Conservation (phyloP, 2,113 vertebrate genomes). For the Acinonyx jubatus region DNA sequence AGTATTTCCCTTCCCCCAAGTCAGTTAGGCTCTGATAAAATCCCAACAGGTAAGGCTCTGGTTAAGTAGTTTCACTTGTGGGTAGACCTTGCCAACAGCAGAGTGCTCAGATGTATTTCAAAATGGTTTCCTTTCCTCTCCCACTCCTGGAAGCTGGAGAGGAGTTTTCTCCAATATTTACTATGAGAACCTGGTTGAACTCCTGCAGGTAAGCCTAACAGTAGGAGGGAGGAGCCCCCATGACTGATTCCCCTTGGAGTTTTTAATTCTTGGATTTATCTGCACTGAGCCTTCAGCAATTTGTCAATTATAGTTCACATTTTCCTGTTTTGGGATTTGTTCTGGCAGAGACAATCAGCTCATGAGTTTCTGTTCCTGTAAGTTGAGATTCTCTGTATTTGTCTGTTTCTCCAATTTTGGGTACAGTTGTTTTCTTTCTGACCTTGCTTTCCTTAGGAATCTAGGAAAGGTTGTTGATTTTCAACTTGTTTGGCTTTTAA, state of each 20-base stretch:
- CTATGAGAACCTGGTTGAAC: background rate
- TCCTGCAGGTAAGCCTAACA: background rate
- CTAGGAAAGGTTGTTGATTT: background rate
- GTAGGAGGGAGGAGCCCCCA: background rate
- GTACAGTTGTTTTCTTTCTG: background rate
- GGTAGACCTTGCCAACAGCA: background rate
- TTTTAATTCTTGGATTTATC: background rate
- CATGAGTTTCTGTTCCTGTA: background rate
- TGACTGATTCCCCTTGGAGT: background rate
- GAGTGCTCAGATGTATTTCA: background rate
- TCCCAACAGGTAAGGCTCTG: background rate
- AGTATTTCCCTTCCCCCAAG: background rate
- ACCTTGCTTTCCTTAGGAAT: background rate
- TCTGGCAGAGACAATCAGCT: background rate
- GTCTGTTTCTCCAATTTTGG: background rate
- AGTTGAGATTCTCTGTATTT: background rate
- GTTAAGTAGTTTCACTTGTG: background rate
- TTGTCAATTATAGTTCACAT: no score
- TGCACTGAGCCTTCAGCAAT: background rate
- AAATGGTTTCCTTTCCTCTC: background rate
- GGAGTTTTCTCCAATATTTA: background rate
- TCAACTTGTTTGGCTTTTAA: background rate
- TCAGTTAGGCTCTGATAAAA: no score
- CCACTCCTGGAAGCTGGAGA: background rate
- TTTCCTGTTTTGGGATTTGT: fast-evolving